A percentile compares a stretch with the other conserved stretches of the same genome.
Conservation (phyloP, 2,797 vertebrate genomes). For the Pseudochirops corinnae region DNA sequence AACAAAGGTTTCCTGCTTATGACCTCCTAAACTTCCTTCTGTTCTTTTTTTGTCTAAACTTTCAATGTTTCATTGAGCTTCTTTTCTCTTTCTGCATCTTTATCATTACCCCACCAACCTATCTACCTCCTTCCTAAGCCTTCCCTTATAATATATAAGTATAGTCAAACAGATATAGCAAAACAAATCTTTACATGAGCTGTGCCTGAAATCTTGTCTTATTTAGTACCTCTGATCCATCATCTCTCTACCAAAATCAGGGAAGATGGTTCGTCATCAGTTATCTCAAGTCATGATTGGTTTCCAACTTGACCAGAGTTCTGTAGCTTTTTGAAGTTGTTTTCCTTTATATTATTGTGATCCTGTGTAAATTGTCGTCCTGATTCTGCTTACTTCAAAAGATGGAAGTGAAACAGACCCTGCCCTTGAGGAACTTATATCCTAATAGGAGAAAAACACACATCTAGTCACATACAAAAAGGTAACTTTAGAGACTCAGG, state of each 20-base stretch:
- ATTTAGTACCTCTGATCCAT: not conserved
- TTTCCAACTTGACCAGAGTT: not conserved
- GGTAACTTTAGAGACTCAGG: not conserved
- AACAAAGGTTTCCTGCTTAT: not conserved
- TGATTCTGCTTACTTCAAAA: not conserved
- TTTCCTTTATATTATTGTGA: not conserved
- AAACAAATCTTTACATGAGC: not conserved
- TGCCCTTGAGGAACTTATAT: not conserved
- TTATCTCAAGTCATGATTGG: not conserved
- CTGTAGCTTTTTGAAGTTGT: not conserved
- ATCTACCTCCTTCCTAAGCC: not conserved
- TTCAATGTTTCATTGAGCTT: not conserved
- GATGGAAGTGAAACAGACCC: not conserved
- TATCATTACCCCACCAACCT: not conserved
- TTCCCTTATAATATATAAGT: not conserved
- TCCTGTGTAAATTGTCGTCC: not conserved
- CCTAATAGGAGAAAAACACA: not conserved
- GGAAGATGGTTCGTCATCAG: not conserved
- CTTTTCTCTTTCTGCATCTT: not conserved
- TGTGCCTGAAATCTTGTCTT: not conserved
- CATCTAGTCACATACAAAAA: not conserved
- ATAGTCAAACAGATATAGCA: not conserved
- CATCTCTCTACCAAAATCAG: not conserved
- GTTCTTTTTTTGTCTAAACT: not conserved
- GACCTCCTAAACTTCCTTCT: not conserved